Percentiles rank a stretch among this genome's conserved stretches.
Conservation (phyloP, 2,113 vertebrate genomes). For the Gasterosteus nipponicus region DNA sequence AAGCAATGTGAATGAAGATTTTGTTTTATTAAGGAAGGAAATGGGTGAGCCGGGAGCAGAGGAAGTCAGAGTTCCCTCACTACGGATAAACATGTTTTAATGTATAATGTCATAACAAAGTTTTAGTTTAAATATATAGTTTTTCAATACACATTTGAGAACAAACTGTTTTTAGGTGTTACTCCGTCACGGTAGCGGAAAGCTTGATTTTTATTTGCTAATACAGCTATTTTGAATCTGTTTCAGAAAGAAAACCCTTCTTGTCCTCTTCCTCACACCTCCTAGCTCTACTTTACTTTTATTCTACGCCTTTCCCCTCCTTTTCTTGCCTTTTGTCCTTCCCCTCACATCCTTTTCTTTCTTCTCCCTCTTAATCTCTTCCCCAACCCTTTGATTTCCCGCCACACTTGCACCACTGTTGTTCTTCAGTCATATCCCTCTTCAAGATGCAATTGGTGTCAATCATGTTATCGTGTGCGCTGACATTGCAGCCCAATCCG, state of each 20-base stretch:
- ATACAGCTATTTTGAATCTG: neutral
- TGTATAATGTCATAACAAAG: too few species aligned
- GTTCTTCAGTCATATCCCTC: conserved; percentile 18
- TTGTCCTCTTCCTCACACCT: neutral
- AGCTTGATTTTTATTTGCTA: neutral
- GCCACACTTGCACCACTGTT: conserved; percentile 17
- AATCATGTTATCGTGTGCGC: conserved; percentile 19
- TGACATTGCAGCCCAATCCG: conserved; percentile 36
- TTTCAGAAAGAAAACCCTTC: neutral
- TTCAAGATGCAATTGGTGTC: conserved; percentile 39
- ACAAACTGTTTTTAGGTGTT: too few species aligned
- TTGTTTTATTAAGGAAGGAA: too few species aligned
- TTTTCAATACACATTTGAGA: too few species aligned
- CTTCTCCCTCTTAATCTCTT: neutral
- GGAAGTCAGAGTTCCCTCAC: too few species aligned
- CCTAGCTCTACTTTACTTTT: neutral
- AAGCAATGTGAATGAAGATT: too few species aligned
- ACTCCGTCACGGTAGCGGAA: too few species aligned
- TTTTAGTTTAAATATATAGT: too few species aligned
- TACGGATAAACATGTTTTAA: too few species aligned
- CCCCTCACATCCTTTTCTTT: neutral
- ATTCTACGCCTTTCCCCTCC: neutral
- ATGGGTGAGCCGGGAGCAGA: too few species aligned
- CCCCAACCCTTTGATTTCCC: conserved; percentile 22
- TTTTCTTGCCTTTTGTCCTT: neutral